These are phyloP conservation scores for Lagorchestes hirsutus DNA, from an alignment of 2,797 vertebrate species.

Conservation along the genomic window DNA sequence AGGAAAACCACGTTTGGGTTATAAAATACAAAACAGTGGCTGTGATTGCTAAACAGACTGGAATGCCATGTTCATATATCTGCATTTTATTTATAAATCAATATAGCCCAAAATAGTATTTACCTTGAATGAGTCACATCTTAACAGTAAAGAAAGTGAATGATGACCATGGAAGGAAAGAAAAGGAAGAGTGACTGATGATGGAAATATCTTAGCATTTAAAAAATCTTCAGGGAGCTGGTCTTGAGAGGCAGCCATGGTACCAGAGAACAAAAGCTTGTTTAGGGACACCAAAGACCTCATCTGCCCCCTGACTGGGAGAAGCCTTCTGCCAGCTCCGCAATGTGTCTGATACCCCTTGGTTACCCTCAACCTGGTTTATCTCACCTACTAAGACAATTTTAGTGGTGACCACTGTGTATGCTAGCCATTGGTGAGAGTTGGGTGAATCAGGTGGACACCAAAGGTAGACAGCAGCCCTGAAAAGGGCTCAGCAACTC, in stretches of 20 bases:
- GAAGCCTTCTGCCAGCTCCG: background rate
- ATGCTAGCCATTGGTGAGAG: background rate
- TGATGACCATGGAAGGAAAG: constrained; percentile 19
- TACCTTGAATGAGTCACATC: constrained; percentile 62
- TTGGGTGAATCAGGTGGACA: background rate
- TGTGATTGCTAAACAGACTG: constrained; percentile 41
- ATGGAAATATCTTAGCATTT: constrained; percentile 15
- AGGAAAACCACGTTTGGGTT: constrained; percentile 33
- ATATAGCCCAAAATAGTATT: constrained; percentile 60
- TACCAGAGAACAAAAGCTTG: background rate
- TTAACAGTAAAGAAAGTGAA: constrained; percentile 63
- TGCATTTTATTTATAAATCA: constrained; percentile 53
- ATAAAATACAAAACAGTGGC: constrained; percentile 61
- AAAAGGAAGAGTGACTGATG: constrained; percentile 9
- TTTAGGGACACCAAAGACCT: background rate
- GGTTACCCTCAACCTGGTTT: background rate
- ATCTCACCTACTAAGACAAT: background rate
- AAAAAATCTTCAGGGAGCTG: background rate
- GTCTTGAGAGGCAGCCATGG: background rate
- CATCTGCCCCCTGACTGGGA: background rate
- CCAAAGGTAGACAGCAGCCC: background rate
- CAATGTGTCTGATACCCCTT: too few relatives aligned
- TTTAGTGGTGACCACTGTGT: background rate
- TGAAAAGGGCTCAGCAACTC: background rate
- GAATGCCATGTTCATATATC: constrained; percentile 19